Evolutionary conservation across 2,888 invertebrate genomes (phyloP), one percentile per base, ranked within the genome.

Genomic region (Tholera decimalis): DNA sequence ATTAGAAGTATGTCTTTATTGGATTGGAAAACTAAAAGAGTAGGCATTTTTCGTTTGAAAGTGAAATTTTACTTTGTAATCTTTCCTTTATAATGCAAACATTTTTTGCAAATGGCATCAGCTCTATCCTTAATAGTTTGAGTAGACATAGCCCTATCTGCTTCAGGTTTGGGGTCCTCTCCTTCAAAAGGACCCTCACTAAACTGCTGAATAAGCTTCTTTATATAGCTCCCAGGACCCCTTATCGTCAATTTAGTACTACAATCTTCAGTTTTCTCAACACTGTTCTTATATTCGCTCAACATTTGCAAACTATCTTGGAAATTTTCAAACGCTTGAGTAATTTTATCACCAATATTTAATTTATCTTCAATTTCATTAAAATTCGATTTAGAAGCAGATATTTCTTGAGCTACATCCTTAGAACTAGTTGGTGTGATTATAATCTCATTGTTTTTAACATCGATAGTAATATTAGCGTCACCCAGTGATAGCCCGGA

Each of bases 31-130:
- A n/a, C n/a, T n/a, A n/a, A n/a, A n/a, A n/a, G n/a, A 53, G 26
- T 26, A 24, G 18, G 13, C 18, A 13, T 3, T 18, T 49, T 24
- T 3, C 6, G 9, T 54, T 2, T 15, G 2, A 2, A 37, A 54
- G 18, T 9, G 20, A 26, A 11, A 11, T 39, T 41, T 6, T 90
- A 93, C 84, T 94, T 93, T 1, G 88, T 81, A 39, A 91, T 85
- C 73, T 93, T 94, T 2, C 94, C 95, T 83, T 95, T 96, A 58
- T 95, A 95, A 85, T 95, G 95, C 58, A 96, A 87, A 70, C 96
- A 96, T 84, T 95, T 96, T 83, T 95, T 96, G 80, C 96, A 96
- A 73, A 96, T 93, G 0, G 95, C 95, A 60, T 95, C 95, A 13
- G 96, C 95, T 73, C 85, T 93, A 44, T 94, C 91, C 62, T 92